These are phyloP conservation scores for Amphimallon solstitiale DNA, from an alignment of 2,888 invertebrate species.

Conservation along the genomic window DNA sequence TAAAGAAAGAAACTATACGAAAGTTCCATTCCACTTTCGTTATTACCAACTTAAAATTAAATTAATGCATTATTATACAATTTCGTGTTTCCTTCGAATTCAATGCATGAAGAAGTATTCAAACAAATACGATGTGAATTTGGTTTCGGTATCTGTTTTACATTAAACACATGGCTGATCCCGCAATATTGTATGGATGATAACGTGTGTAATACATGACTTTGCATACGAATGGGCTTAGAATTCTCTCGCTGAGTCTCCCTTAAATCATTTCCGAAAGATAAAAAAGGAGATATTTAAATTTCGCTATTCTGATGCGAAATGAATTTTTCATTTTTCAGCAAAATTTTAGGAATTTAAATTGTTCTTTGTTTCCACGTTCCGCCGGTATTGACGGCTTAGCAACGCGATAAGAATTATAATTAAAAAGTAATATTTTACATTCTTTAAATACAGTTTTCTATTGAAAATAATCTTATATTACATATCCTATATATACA, in stretches of 20 bases:
- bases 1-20: too few relatives aligned
- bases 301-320: conserved; percentile 5
- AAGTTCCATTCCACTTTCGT: too few relatives aligned
- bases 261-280: conserved; percentile 25
- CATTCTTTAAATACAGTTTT: too few relatives aligned
- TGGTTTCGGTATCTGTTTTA: not conserved
- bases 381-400: not conserved
- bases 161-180: conserved; percentile 13
- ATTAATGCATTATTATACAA: too few relatives aligned
- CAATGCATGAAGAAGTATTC: not conserved
- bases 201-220: conserved; percentile 29
- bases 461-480: too few relatives aligned
- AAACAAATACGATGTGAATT: conserved; percentile 14
- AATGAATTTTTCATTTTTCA: conserved; percentile 25
- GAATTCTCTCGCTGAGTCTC: not conserved
- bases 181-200: conserved; percentile 25
- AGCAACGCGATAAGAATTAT: not conserved
- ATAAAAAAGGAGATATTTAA: conserved; percentile 21
- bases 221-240: conserved; percentile 21
- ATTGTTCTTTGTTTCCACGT: not conserved
- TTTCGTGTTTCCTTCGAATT: too few relatives aligned
- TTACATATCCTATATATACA: too few relatives aligned
- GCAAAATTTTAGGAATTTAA: conserved; percentile 14
- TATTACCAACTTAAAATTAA: too few relatives aligned
- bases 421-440: too few relatives aligned